Percentiles rank a stretch among this genome's conserved stretches.
phyloP scores from a whole-genome alignment of 2,113 vertebrate genomes.

The Dromaius novaehollandiae region DNA sequence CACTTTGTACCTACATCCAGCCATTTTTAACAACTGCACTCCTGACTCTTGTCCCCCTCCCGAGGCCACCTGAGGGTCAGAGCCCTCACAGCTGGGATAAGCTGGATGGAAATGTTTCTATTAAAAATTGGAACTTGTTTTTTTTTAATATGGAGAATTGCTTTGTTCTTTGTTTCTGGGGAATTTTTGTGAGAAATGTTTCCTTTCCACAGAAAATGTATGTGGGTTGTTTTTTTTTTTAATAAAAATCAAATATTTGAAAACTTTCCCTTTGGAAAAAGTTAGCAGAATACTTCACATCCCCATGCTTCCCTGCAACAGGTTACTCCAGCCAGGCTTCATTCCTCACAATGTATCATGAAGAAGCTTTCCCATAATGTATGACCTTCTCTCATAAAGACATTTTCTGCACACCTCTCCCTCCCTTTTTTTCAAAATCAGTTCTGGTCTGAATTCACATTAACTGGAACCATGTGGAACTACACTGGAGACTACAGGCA shows the following conservation, averaged over 20 bases:
- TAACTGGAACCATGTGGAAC: neutral
- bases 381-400: neutral
- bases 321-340: neutral
- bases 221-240: neutral
- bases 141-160: neutral
- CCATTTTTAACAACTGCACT: neutral
- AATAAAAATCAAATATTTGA: neutral
- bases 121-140: neutral
- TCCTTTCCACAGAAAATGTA: neutral
- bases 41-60: neutral
- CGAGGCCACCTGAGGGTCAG: neutral
- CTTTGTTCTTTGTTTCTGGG: neutral
- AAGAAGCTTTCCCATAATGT: neutral
- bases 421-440: neutral
- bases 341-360: neutral
- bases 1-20: neutral
- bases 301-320: fast-evolving
- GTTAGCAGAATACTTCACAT: neutral
- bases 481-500: neutral
- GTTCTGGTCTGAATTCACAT: neutral
- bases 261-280: neutral
- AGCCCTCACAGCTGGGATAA: neutral
- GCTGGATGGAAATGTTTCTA: neutral
- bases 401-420: neutral
- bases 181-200: neutral